Percentiles rank a stretch among this genome's conserved stretches.
These are phyloP conservation scores for Pseudococcus viburni DNA, from an alignment of 2,888 invertebrate species.

Conservation along the genomic window DNA sequence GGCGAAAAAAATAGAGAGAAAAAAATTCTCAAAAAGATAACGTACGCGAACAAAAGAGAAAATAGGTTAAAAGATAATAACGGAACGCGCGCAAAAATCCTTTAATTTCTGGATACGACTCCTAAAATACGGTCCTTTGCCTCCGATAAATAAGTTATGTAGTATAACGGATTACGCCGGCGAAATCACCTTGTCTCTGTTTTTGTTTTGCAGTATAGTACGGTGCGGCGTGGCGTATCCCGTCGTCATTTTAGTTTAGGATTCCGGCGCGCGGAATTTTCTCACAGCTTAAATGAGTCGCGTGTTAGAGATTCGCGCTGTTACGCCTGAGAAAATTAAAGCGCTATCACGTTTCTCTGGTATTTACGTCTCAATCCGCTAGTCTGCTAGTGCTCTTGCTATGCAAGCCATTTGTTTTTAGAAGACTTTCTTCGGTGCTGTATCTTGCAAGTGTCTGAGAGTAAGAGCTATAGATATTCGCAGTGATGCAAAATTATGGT, in stretches of 20 bases:
- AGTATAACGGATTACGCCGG: constrained; percentile 23
- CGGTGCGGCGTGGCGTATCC: background rate
- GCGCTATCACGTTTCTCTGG: constrained; percentile 49
- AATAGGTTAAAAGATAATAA: constrained; percentile 54
- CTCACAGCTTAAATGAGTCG: constrained; percentile 45
- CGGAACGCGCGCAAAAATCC: constrained; percentile 45
- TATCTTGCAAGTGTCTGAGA: background rate
- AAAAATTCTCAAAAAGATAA: constrained; percentile 20
- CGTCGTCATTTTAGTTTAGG: background rate
- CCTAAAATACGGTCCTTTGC: constrained; percentile 47
- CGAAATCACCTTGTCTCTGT: constrained; percentile 52
- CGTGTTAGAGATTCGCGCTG: constrained; percentile 47
- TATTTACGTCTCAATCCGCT: constrained; percentile 36
- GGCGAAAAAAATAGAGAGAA: constrained; percentile 22
- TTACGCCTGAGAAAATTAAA: constrained; percentile 50
- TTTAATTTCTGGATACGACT: constrained; percentile 52
- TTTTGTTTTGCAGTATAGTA: constrained; percentile 12
- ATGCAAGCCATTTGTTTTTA: constrained; percentile 30
- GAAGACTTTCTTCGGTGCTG: constrained; percentile 1
- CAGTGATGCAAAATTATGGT: background rate
- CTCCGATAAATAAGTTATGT: constrained; percentile 49
- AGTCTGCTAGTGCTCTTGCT: background rate
- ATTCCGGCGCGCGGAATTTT: constrained; percentile 49
- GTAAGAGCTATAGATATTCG: background rate
- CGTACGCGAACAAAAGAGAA: constrained; percentile 49